Conservation (phyloP, 2,888 invertebrate species). For the Campoplex nolae region DNA sequence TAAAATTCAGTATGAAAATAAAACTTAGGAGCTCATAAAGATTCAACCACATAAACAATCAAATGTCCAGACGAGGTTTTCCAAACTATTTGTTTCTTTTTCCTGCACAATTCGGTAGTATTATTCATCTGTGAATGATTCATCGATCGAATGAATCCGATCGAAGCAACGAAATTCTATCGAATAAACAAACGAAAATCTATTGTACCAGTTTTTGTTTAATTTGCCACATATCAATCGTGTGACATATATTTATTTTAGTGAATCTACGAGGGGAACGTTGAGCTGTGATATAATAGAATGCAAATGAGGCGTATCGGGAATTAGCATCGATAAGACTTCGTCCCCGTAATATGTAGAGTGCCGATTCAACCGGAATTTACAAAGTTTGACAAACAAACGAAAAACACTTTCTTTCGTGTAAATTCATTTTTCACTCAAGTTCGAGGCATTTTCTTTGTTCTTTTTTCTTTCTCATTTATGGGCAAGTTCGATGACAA, state of each 20-base stretch:
- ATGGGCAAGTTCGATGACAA: not conserved
- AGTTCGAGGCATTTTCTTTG: not conserved
- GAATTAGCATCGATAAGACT: conserved; percentile 60
- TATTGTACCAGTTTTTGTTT: too few species aligned
- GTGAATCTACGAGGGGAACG: too few species aligned
- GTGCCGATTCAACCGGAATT: conserved; percentile 9
- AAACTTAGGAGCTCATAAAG: not conserved
- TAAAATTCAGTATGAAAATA: not conserved
- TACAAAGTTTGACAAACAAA: not conserved
- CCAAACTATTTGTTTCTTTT: too few species aligned
- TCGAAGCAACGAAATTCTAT: too few species aligned
- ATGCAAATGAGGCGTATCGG: conserved; percentile 30
- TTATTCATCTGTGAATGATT: too few species aligned
- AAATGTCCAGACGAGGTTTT: too few species aligned
- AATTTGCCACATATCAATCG: too few species aligned
- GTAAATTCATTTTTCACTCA: not conserved
- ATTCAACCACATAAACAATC: too few species aligned
- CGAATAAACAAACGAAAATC: too few species aligned
- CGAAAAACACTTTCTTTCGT: not conserved
- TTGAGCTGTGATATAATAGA: not conserved
- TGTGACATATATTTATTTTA: too few species aligned
- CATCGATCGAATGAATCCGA: too few species aligned
- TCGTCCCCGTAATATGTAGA: conserved; percentile 19
- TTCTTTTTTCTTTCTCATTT: not conserved
- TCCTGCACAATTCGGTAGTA: too few species aligned